phyloP scores from a whole-genome alignment of 1,140 invertebrate species.

The Zaprionus taronus region DNA sequence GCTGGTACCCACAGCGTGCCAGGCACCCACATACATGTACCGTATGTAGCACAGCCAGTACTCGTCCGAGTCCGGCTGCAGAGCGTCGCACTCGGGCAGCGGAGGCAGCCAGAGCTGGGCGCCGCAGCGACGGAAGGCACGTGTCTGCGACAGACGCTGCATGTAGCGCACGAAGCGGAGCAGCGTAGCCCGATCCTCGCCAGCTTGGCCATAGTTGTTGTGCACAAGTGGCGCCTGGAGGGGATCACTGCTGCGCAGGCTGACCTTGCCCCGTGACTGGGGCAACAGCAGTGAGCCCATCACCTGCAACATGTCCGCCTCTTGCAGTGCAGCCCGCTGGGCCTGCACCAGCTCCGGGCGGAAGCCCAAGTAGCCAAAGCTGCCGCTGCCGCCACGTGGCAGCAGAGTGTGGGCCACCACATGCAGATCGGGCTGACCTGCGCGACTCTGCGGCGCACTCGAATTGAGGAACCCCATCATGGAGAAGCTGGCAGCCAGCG shows the following conservation, averaged over 20 bases:
- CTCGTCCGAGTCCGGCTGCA: conserved; percentile 84
- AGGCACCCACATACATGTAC: conserved; percentile 87
- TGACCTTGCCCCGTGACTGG: conserved; percentile 84
- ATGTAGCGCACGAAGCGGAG: conserved; percentile 88
- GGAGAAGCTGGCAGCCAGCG: conserved; percentile 85
- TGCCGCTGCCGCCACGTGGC: conserved; percentile 40
- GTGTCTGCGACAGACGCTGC: conserved; percentile 84
- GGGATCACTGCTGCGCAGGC: conserved; percentile 72
- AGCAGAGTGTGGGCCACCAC: conserved; percentile 82
- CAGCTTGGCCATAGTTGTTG: conserved; percentile 90
- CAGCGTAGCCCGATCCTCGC: conserved; percentile 88
- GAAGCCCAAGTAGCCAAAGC: conserved; percentile 76
- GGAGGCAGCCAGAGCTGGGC: conserved; percentile 83
- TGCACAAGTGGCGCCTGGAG: conserved; percentile 88
- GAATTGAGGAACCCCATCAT: conserved; percentile 83
- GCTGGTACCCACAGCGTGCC: conserved; percentile 90
- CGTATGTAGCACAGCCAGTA: conserved; percentile 88
- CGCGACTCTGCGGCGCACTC: conserved; percentile 41
- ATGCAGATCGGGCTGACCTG: conserved; percentile 67
- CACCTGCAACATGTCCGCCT: conserved; percentile 83
- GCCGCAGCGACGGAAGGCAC: conserved; percentile 85
- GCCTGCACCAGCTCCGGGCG: conserved; percentile 61
- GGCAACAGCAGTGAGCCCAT: conserved; percentile 85
- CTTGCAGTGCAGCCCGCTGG: conserved; percentile 69
- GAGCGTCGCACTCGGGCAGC: conserved; percentile 79